Conservation (phyloP, 2,113 vertebrate genomes). For the Xenopus borealis region DNA sequence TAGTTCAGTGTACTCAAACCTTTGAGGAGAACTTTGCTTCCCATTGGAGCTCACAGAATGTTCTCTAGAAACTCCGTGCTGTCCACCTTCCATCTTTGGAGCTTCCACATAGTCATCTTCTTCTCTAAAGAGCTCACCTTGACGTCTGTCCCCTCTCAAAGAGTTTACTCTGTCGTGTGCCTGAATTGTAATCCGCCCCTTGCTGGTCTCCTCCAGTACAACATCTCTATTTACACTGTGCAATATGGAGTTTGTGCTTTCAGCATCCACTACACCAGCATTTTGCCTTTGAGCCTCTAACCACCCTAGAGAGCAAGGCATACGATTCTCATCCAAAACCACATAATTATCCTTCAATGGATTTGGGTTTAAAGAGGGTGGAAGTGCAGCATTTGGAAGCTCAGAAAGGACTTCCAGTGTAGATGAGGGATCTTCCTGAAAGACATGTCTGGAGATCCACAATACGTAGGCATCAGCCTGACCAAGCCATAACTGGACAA, state of each 20-base stretch:
- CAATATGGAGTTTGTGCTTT: not conserved
- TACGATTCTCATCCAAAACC: conserved; percentile 10
- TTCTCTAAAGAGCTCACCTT: not conserved
- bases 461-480: conserved; percentile 13
- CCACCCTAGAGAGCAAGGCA: not conserved
- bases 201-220: not conserved
- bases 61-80: not conserved
- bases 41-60: conserved; percentile 6
- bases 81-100: not conserved
- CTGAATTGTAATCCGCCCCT: too few species aligned
- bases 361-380: not conserved
- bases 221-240: not conserved
- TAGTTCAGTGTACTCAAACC: not conserved
- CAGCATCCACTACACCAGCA: not conserved
- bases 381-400: not conserved
- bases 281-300: not conserved
- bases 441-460: conserved; percentile 37
- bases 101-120: not conserved
- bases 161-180: not conserved
- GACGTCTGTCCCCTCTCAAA: not conserved
- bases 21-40: conserved; percentile 19
- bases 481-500: conserved; percentile 39
- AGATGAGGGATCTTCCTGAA: conserved; percentile 15
- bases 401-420: conserved; percentile 41
- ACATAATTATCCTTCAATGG: conserved; percentile 30